Evolutionary conservation across 2,113 vertebrate species (phyloP).

Genomic region (Eonycteris spelaea): DNA sequence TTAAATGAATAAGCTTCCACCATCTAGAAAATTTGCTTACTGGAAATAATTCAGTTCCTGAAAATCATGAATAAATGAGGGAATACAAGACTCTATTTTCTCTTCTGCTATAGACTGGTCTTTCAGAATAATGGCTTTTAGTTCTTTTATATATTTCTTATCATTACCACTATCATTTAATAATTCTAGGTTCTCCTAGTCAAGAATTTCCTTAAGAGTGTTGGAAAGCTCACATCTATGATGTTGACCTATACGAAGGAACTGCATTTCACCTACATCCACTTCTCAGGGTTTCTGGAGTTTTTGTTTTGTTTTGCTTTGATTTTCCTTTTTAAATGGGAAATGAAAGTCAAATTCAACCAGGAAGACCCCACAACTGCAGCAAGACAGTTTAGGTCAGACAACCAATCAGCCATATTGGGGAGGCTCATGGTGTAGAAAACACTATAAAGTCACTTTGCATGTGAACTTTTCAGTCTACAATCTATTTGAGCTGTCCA

Average conservation of each 20-base stretch:
- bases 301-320: background rate
- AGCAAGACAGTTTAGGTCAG: constrained; percentile 4
- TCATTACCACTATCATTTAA: background rate
- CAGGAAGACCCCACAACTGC: background rate
- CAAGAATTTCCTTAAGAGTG: background rate
- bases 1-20: constrained; percentile 17
- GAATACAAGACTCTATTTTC: constrained; percentile 27
- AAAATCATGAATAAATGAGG: background rate
- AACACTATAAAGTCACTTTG: background rate
- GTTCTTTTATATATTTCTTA: background rate
- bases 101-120: background rate
- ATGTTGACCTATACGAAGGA: background rate
- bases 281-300: background rate
- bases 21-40: constrained; percentile 26
- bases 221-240: background rate
- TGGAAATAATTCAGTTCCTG: background rate
- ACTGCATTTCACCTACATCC: constrained; percentile 11
- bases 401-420: background rate
- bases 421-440: background rate
- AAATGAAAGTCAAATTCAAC: constrained; percentile 28
- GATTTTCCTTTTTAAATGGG: background rate
- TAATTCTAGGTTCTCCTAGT: background rate
- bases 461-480: background rate
- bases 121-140: constrained; percentile 33
- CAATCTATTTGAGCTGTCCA: background rate